Evolutionary conservation across 2,888 invertebrate genomes (phyloP).

Genomic region (Erannis defoliaria): DNA sequence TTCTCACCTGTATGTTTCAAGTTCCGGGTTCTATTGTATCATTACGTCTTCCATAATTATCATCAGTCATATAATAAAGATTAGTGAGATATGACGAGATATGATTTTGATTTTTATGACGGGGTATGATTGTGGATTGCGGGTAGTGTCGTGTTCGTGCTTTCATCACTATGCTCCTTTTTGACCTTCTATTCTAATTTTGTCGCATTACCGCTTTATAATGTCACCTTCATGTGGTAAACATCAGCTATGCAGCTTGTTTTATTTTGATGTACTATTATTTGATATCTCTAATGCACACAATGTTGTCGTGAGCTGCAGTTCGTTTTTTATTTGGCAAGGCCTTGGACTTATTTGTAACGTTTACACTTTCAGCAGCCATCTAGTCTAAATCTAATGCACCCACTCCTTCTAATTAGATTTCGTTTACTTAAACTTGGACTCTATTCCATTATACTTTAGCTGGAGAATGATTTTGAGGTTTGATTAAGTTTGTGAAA

Average conservation of each 20-base stretch:
- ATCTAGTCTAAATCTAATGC: conserved; percentile 17
- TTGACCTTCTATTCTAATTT: neutral
- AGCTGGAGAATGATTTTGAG: neutral
- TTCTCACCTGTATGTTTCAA: too few relatives aligned
- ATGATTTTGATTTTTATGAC: too few relatives aligned
- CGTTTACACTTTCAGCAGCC: conserved; percentile 14
- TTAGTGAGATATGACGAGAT: neutral
- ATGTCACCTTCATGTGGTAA: neutral
- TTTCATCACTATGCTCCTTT: neutral
- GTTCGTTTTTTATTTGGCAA: conserved; percentile 5
- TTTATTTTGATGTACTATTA: neutral
- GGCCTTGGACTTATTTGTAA: conserved; percentile 14
- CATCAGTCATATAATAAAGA: neutral
- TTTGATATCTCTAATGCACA: conserved; percentile 3
- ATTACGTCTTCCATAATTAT: too few relatives aligned
- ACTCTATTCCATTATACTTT: neutral
- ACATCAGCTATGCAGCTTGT: conserved; percentile 1
- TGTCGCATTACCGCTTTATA: neutral
- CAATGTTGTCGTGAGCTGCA: conserved; percentile 6
- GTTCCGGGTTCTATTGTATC: neutral
- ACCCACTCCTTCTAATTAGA: conserved; percentile 6
- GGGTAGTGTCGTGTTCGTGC: too few relatives aligned
- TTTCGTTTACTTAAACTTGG: neutral
- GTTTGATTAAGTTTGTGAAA: neutral
- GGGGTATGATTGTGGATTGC: too few relatives aligned